Evolutionary conservation across 2,113 vertebrate species (phyloP), one percentile per base, ranked within the genome.

Genomic region (Heterotilapia buettikoferi): DNA sequence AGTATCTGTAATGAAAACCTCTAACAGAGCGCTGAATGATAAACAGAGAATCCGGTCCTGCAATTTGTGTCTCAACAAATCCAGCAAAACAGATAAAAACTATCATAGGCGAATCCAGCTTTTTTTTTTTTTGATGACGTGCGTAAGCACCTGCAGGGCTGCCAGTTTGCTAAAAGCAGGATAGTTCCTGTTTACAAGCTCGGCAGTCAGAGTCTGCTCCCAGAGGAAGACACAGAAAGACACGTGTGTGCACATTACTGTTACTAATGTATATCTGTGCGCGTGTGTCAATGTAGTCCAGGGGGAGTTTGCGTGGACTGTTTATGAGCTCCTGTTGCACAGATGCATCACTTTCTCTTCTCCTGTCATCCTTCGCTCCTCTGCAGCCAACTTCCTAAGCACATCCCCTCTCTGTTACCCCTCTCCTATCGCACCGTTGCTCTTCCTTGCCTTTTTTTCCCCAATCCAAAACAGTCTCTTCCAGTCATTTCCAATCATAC

Each of bases 171-270:
- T 91, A 52, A 90, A 86, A 88, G 80, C 82, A 87, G 31, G 71
- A 86, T 36, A 84, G 87, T 94, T 94, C 92, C 92, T 95, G 94
- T 96, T 95, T 93, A 94, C 86, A 86, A 91, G 88, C 84, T 81
- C 40, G 57, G 88, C 66, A 88, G 73, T 86, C 87, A 88, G 24
- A 88, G 87, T 53, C 63, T 71, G 83, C 81, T 93, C 92, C 85
- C 90, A 86, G 40, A 92, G 85, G 91, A 91, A 80, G 29, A 87
- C 79, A 80, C 61, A 83, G 56, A 63, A 47, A 76, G 24, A 52
- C 43, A 31, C 14, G 1, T 31, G 31, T 31, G 50, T 19, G 43
- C 61, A 85, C 29, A 50, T n/a, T 83, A 57, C 26, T 80, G 84
- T 91, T 61, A 84, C 88, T 81, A 31, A 83, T 21, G 26, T 52